A percentile compares a stretch with the other conserved stretches of the same genome.
Conservation (phyloP, 2,888 invertebrate species). For the Autographa gamma region DNA sequence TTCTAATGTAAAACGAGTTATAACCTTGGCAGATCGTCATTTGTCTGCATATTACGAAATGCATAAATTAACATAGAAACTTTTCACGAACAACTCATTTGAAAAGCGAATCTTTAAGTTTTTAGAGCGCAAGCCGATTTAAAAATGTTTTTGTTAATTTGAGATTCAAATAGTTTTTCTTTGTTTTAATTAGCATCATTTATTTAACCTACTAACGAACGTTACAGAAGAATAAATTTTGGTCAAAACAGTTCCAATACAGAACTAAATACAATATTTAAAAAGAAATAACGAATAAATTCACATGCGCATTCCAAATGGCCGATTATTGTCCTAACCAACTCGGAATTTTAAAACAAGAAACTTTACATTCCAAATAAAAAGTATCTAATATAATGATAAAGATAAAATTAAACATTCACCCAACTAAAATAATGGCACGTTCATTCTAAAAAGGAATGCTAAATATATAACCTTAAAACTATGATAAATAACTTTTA, state of each 20-base stretch:
- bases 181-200: not conserved
- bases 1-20: not conserved
- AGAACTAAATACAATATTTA: constrained; percentile 27
- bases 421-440: constrained; percentile 63
- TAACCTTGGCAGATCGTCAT: not conserved
- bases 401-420: constrained; percentile 26
- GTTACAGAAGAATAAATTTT: constrained; percentile 11
- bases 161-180: not conserved
- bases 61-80: not conserved
- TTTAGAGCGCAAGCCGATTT: not conserved
- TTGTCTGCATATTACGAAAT: not conserved
- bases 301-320: constrained; percentile 24
- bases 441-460: constrained; percentile 63
- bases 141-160: not conserved
- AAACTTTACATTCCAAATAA: constrained; percentile 10
- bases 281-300: constrained; percentile 39
- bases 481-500: constrained; percentile 64
- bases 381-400: constrained; percentile 3
- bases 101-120: constrained; percentile 2
- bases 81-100: not conserved
- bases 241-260: constrained; percentile 18
- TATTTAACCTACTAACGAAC: constrained; percentile 21
- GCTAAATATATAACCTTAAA: constrained; percentile 48
- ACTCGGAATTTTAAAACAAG: constrained; percentile 16
- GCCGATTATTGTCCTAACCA: constrained; percentile 10